Conservation (phyloP, 2,888 invertebrate genomes). For the Slavum lentiscoides region DNA sequence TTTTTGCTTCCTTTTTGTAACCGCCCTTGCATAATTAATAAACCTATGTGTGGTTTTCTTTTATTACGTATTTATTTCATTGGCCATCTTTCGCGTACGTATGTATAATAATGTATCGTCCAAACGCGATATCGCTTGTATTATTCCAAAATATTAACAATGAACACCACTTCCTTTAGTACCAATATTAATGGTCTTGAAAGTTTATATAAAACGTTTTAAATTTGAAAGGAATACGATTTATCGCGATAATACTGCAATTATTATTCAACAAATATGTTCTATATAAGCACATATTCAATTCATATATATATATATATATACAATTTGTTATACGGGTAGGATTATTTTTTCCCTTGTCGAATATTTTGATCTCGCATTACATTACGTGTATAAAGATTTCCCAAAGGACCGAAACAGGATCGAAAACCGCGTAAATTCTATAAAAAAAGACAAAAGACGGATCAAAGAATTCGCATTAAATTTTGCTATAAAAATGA, state of each 20-base stretch:
- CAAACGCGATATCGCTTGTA: too few species aligned
- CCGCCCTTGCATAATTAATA: not conserved
- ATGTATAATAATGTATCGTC: too few species aligned
- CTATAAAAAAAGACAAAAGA: not conserved
- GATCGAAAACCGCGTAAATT: conserved; percentile 36
- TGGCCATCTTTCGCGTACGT: too few species aligned
- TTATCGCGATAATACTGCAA: too few species aligned
- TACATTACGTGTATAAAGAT: conserved; percentile 25
- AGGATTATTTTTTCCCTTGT: not conserved
- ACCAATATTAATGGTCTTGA: too few species aligned
- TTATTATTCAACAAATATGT: too few species aligned
- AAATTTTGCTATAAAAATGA: too few species aligned
- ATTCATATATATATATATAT: not conserved
- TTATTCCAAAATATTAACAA: too few species aligned
- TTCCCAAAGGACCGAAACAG: conserved; percentile 32
- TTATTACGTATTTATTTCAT: not conserved
- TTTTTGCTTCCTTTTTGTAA: not conserved
- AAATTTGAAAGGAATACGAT: not conserved
- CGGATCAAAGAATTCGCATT: too few species aligned
- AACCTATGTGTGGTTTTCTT: not conserved
- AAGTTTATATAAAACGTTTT: not conserved
- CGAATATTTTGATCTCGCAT: conserved; percentile 19
- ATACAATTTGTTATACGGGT: not conserved
- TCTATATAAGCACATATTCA: too few species aligned
- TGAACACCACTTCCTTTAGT: not conserved